Conservation (phyloP, 2,888 invertebrate genomes). For the Ommatoiulus sabulosus region DNA sequence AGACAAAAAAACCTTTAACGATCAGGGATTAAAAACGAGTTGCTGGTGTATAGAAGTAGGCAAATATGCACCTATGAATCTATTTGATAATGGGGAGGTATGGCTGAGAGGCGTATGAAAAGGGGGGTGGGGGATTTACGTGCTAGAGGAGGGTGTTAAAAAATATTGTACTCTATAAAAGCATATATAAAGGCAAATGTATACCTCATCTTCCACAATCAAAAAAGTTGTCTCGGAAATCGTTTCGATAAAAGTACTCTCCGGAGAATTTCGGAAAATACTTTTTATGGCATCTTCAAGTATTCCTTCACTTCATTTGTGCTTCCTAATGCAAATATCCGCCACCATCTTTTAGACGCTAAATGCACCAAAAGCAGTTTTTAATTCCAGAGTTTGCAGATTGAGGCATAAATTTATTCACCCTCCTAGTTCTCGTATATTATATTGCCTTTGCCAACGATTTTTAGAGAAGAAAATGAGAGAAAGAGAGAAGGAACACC, state of each 20-base stretch:
- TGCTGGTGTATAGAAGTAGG: neutral
- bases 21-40: constrained; percentile 52
- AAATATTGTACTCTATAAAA: constrained; percentile 48
- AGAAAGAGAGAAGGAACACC: neutral
- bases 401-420: constrained; percentile 54
- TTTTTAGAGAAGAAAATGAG: neutral
- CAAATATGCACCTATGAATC: constrained; percentile 47
- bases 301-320: constrained; percentile 52
- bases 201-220: constrained; percentile 48
- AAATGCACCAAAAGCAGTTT: constrained; percentile 53
- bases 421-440: constrained; percentile 45
- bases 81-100: constrained; percentile 30
- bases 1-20: constrained; percentile 50
- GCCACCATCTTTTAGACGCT: constrained; percentile 51
- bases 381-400: constrained; percentile 49
- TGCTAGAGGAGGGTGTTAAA: constrained; percentile 30
- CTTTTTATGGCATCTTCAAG: constrained; percentile 54
- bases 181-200: constrained; percentile 37
- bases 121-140: neutral
- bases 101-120: neutral
- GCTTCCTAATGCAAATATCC: constrained; percentile 51
- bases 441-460: constrained; percentile 31
- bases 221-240: constrained; percentile 50
- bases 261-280: constrained; percentile 50
- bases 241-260: constrained; percentile 52